These are phyloP conservation scores for Aplocera efformata DNA, from an alignment of 2,888 invertebrate genomes.

Conservation along the genomic window DNA sequence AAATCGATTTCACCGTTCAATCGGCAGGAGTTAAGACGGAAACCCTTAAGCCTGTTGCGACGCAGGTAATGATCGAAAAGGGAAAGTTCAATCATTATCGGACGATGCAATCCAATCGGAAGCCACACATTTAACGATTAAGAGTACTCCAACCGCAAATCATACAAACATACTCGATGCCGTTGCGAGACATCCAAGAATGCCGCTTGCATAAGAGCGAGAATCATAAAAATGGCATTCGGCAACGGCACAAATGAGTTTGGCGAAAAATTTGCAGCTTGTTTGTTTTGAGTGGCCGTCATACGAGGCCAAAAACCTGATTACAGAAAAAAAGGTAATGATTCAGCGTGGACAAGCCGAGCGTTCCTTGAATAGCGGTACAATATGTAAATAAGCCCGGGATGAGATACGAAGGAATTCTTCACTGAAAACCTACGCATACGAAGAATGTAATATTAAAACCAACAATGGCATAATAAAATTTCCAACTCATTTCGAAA, in stretches of 20 bases:
- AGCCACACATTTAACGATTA: conserved; percentile 61
- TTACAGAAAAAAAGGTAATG: conserved; percentile 66
- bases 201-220: conserved; percentile 21
- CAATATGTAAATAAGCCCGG: conserved; percentile 63
- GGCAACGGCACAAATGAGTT: conserved; percentile 35
- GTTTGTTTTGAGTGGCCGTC: conserved; percentile 66
- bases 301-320: conserved; percentile 62
- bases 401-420: conserved; percentile 50
- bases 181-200: conserved; percentile 12
- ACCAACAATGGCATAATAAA: conserved; percentile 46
- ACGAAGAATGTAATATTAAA: conserved; percentile 47
- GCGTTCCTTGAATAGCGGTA: conserved; percentile 69
- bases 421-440: conserved; percentile 46
- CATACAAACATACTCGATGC: conserved; percentile 31
- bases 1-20: conserved; percentile 20
- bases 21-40: conserved; percentile 39
- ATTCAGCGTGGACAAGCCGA: conserved; percentile 56
- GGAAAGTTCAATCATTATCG: conserved; percentile 70
- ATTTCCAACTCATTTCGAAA: conserved; percentile 33
- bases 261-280: conserved; percentile 47
- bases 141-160: conserved; percentile 41
- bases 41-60: conserved; percentile 36
- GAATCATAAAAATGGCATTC: conserved; percentile 29
- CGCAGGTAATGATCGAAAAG: conserved; percentile 64
- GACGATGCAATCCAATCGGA: conserved; percentile 52